phyloP scores from a whole-genome alignment of 2,888 invertebrate genomes.

The Idaea dimidiata region DNA sequence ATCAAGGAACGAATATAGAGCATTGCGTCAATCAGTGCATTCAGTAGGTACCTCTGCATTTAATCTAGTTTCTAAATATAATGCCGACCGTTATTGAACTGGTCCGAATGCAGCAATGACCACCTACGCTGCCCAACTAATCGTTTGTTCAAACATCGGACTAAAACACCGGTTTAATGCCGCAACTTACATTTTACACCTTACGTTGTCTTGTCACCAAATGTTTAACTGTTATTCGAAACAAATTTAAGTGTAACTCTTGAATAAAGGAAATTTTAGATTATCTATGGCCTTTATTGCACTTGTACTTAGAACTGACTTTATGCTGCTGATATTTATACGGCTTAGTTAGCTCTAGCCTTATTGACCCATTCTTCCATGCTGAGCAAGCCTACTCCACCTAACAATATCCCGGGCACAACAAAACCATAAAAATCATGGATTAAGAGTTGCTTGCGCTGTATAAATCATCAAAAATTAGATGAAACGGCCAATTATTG shows the following conservation, averaged over 20 bases:
- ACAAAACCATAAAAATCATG: no score
- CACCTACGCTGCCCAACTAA: slow-evolving; percentile 47
- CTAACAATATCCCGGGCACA: no score
- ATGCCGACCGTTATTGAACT: slow-evolving; percentile 14
- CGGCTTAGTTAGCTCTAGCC: no score
- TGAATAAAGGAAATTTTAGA: slow-evolving; percentile 6
- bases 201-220: slow-evolving; percentile 31
- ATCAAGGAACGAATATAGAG: slow-evolving; percentile 2
- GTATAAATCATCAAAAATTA: no score
- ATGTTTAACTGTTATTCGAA: slow-evolving; percentile 13
- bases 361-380: no score
- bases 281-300: slow-evolving; percentile 27
- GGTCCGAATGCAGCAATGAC: slow-evolving; percentile 38
- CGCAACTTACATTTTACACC: slow-evolving; percentile 36
- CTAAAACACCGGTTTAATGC: slow-evolving; percentile 39
- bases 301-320: slow-evolving; percentile 17
- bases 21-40: slow-evolving; percentile 23
- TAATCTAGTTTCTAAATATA: slow-evolving; percentile 34
- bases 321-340: slow-evolving; percentile 31
- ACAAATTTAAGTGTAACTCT: neutral
- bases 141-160: slow-evolving; percentile 48
- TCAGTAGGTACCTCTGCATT: slow-evolving; percentile 16
- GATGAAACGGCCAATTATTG: no score
- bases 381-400: no score
- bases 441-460: no score